Evolutionary conservation across 2,797 vertebrate species (phyloP).

Genomic region (Acomys russatus): DNA sequence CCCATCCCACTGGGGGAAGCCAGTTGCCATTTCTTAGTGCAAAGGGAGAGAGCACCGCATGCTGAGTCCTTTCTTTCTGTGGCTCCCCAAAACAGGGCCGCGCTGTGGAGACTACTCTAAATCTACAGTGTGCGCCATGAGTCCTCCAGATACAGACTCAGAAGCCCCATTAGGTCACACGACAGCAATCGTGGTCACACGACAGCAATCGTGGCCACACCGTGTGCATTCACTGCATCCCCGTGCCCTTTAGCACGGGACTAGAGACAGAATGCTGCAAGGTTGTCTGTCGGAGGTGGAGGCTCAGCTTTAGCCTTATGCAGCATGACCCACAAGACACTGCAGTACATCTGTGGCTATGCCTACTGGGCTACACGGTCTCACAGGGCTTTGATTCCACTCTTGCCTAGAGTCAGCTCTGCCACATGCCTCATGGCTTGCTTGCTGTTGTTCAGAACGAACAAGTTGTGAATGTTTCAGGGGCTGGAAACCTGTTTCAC

Average conservation of each 20-base stretch:
- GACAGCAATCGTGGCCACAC: not conserved
- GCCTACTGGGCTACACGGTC: not conserved
- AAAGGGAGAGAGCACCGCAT: not conserved
- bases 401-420: not conserved
- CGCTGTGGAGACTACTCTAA: slow-evolving; percentile 14
- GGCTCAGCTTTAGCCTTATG: not conserved
- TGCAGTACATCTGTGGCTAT: not conserved
- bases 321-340: not conserved
- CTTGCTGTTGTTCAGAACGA: slow-evolving; percentile 42
- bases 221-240: not conserved
- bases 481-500: not conserved
- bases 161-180: not conserved
- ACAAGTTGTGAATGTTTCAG: slow-evolving; percentile 3
- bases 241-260: slow-evolving; percentile 12
- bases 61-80: not conserved
- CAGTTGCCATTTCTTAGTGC: slow-evolving; percentile 37
- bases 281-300: not conserved
- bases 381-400: not conserved
- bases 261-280: not conserved
- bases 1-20: not conserved
- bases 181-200: not conserved
- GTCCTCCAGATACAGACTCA: slow-evolving; percentile 24
- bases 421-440: not conserved
- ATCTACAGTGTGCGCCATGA: not conserved
- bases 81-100: not conserved